These are phyloP conservation scores for Hemiprocne comata DNA, from an alignment of 2,113 vertebrate genomes.

Conservation along the genomic window DNA sequence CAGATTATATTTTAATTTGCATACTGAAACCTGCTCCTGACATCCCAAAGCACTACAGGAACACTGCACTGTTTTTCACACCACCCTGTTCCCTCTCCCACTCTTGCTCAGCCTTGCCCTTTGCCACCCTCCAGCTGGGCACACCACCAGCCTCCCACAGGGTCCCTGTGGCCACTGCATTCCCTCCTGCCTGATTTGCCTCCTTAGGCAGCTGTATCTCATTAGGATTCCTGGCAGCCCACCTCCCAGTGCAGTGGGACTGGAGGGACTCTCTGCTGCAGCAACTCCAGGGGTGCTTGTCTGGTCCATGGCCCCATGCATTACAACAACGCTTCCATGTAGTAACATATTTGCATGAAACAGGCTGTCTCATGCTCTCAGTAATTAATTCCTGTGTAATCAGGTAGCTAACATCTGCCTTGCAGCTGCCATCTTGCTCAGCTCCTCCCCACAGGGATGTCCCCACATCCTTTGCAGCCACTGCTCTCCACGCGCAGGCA, in stretches of 20 bases:
- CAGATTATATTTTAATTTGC: neutral
- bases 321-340: accelerated
- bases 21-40: neutral
- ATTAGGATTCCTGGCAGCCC: neutral
- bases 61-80: neutral
- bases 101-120: neutral
- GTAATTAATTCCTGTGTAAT: neutral
- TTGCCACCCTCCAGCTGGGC: neutral
- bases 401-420: neutral
- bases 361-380: neutral
- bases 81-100: neutral
- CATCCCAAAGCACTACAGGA: neutral
- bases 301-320: accelerated
- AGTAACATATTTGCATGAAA: neutral
- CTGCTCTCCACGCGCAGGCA: neutral
- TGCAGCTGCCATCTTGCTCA: neutral
- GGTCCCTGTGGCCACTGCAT: accelerated
- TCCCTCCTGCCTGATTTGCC: neutral
- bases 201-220: neutral
- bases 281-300: accelerated
- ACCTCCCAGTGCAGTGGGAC: neutral
- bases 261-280: neutral
- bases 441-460: neutral
- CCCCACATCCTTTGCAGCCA: accelerated
- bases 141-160: neutral